These are phyloP conservation scores for Muscicapa adusta DNA, from an alignment of 2,113 vertebrate genomes.

Conservation along the genomic window DNA sequence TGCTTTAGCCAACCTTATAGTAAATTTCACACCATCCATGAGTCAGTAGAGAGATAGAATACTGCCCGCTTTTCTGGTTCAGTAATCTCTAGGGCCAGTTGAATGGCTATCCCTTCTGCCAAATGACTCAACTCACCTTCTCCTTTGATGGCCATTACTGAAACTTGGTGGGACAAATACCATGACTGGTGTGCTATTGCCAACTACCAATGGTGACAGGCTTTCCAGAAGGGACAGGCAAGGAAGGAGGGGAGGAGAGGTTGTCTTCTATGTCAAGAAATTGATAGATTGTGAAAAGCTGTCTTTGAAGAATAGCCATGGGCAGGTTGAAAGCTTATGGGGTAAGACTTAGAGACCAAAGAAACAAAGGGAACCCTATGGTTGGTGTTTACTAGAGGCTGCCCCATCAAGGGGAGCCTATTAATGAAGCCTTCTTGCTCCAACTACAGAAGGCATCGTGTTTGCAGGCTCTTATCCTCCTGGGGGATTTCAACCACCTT, in stretches of 20 bases:
- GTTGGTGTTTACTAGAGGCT: background rate
- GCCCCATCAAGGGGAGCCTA: background rate
- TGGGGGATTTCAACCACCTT: background rate
- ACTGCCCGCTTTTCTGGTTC: background rate
- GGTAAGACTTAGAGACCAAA: background rate
- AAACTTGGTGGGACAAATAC: background rate
- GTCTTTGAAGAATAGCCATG: background rate
- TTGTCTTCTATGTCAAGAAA: background rate
- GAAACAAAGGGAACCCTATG: background rate
- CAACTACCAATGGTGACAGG: background rate
- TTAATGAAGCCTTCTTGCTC: background rate
- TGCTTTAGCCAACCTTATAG: background rate
- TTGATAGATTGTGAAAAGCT: background rate
- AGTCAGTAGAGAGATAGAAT: background rate
- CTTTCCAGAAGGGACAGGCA: background rate
- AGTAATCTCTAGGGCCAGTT: background rate
- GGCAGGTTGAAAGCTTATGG: background rate
- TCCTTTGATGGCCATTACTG: background rate
- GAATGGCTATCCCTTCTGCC: background rate
- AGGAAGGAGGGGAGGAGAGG: background rate
- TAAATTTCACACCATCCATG: background rate
- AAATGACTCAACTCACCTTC: background rate
- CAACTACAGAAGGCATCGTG: background rate
- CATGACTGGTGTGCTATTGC: background rate
- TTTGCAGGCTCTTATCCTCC: background rate